Percentiles rank a stretch among this genome's conserved stretches.
Conservation (phyloP, 2,797 vertebrate genomes). For the Gymnothorax reevesii region DNA sequence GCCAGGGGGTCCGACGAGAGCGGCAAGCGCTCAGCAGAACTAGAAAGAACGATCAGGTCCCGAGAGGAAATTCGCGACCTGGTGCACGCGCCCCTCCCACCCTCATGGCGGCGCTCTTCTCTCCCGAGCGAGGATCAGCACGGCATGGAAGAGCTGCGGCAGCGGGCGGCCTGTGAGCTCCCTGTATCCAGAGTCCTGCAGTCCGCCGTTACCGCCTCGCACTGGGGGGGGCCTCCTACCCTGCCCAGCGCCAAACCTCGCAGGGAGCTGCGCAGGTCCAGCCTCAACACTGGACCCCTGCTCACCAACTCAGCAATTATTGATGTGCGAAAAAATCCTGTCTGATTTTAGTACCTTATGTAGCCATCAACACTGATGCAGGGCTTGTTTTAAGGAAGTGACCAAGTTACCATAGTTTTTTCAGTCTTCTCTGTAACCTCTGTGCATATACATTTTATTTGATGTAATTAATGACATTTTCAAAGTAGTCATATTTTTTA, state of each 20-base stretch:
- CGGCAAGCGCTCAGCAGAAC: constrained; percentile 31
- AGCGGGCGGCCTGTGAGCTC: constrained; percentile 62
- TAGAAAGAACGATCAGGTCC: constrained; percentile 62
- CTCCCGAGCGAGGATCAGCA: constrained; percentile 79
- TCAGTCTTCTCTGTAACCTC: constrained; percentile 8
- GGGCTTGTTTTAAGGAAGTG: background rate
- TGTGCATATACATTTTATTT: constrained; percentile 18
- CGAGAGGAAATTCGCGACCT: constrained; percentile 82
- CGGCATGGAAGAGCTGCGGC: constrained; percentile 73
- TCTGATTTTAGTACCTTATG: constrained; percentile 64
- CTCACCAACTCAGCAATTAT: constrained; percentile 77
- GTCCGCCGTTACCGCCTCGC: constrained; percentile 49
- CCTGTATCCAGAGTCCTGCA: constrained; percentile 61
- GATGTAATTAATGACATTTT: constrained; percentile 41
- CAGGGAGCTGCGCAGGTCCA: constrained; percentile 78
- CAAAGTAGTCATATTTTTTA: constrained; percentile 24
- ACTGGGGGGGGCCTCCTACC: constrained; percentile 57
- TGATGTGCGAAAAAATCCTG: constrained; percentile 86
- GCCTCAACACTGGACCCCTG: constrained; percentile 68
- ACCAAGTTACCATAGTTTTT: constrained; percentile 19
- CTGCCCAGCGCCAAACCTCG: constrained; percentile 72
- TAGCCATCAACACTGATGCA: too few relatives aligned
- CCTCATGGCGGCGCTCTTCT: constrained; percentile 89
- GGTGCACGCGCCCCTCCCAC: constrained; percentile 82
- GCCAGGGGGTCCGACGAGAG: constrained; percentile 54